Conservation (phyloP, 2,113 vertebrate species). For the Ameiurus melas region DNA sequence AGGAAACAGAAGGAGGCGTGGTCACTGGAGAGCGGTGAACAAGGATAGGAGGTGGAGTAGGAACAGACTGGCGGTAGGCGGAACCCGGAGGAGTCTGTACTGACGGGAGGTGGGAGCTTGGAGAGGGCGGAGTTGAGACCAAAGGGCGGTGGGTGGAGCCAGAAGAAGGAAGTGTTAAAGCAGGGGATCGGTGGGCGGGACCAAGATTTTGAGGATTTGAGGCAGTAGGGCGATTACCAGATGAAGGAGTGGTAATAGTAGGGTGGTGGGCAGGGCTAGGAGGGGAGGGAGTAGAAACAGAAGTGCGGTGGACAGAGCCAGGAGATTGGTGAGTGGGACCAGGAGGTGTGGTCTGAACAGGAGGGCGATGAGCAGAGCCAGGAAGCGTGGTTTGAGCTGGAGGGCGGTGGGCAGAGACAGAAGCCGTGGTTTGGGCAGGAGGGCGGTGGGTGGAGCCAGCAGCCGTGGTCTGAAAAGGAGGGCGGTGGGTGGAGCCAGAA, state of each 20-base stretch:
- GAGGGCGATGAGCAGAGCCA: slow-evolving; percentile 63
- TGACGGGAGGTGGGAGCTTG: background rate
- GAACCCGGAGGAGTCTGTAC: background rate
- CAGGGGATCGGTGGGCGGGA: background rate
- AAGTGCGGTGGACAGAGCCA: background rate
- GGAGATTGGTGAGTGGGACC: background rate
- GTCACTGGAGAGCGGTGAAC: slow-evolving; percentile 16
- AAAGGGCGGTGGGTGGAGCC: slow-evolving; percentile 21
- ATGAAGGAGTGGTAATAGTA: background rate
- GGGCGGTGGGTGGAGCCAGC: slow-evolving; percentile 55
- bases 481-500: background rate
- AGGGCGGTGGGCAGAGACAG: background rate
- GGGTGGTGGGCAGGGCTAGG: background rate
- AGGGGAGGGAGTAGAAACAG: background rate
- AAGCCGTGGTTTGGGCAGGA: slow-evolving; percentile 45
- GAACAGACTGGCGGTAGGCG: background rate
- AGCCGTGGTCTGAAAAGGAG: background rate
- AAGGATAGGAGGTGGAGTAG: background rate
- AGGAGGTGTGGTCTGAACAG: slow-evolving; percentile 38
- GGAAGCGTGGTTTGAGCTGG: background rate
- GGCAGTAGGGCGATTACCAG: background rate
- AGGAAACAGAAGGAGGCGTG: slow-evolving; percentile 63
- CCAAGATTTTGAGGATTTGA: background rate
- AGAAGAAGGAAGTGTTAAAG: background rate
- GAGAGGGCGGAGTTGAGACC: background rate